Evolutionary conservation across 2,888 invertebrate genomes (phyloP), one percentile per base, ranked within the genome.

Genomic region (Harpagoxenus sublaevis): DNA sequence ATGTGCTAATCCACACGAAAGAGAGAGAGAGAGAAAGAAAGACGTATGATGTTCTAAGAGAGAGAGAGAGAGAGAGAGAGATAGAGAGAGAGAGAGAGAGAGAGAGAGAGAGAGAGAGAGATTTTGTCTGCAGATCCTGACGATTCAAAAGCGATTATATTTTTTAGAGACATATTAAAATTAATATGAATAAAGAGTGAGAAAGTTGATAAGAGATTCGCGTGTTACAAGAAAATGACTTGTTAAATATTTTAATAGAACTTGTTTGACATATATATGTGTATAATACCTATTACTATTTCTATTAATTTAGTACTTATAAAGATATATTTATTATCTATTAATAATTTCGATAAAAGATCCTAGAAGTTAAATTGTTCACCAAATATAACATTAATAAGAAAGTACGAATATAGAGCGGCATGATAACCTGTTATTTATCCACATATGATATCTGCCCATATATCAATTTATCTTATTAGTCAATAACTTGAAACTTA

Each of bases 371-470:
- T 45, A n/a, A 62, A 35, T 12, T 28, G 18, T 45, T 3, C 8
- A 8, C 6, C 2, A 51, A 31, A 48, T 35, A 35, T 35, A 28
- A 60, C 15, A 28, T 28, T 60, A 31, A 45, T n/a, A 9, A 73
- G 48, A 48, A 74, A 48, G 45, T 74, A 31, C 28, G n/a, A 5
- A 74, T 35, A 6, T 60, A 74, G 48, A 28, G 55, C 39, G 15
- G 77, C 79, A 77, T 89, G 88, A 89, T 85, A 83, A 87, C 83
- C 65, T 60, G 75, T 75, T 89, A 79, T 89, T 89, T 89, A 88
- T 57, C 62, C 3, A 60, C 39, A 70, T 84, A 81, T 84, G 82
- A 89, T 86, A 84, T 82, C 82, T 84, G 57, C 51, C 23, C 53
- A 65, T 74, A 45, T 62, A 83, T 28, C 73, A 87, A 87, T 88